Conservation (phyloP, 2,797 vertebrate genomes). For the Lithobates pipiens region DNA sequence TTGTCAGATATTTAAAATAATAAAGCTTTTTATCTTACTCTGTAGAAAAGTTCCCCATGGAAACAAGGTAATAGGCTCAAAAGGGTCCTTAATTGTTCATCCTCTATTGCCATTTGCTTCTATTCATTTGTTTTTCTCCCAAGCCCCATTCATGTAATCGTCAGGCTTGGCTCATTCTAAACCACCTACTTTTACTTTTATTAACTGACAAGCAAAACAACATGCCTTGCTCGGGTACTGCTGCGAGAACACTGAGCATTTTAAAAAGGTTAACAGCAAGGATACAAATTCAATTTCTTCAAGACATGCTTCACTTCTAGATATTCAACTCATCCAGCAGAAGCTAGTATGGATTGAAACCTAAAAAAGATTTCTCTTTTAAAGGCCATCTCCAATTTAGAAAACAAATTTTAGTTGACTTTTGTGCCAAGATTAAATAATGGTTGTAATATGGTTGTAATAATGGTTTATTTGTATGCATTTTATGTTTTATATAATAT, state of each 20-base stretch:
- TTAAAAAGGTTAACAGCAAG: background rate
- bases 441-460: no score
- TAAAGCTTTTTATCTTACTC: slow-evolving; percentile 59
- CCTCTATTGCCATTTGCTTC: slow-evolving; percentile 67
- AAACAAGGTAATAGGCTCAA: slow-evolving; percentile 71
- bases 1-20: slow-evolving; percentile 27
- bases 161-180: slow-evolving; percentile 48
- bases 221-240: slow-evolving; percentile 24
- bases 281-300: slow-evolving; percentile 7
- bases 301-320: slow-evolving; percentile 20
- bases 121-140: slow-evolving; percentile 62
- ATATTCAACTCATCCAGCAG: background rate
- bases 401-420: background rate
- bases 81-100: slow-evolving; percentile 64
- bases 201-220: slow-evolving; percentile 58
- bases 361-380: background rate
- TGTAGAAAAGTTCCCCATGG: slow-evolving; percentile 73
- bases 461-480: no score
- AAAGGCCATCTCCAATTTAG: background rate
- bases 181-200: slow-evolving; percentile 61
- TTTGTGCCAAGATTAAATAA: no score
- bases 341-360: background rate
- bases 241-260: slow-evolving; percentile 14
- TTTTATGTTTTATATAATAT: no score
- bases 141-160: slow-evolving; percentile 46